Evolutionary conservation across 2,113 vertebrate species (phyloP).

Genomic region (Eonycteris spelaea): DNA sequence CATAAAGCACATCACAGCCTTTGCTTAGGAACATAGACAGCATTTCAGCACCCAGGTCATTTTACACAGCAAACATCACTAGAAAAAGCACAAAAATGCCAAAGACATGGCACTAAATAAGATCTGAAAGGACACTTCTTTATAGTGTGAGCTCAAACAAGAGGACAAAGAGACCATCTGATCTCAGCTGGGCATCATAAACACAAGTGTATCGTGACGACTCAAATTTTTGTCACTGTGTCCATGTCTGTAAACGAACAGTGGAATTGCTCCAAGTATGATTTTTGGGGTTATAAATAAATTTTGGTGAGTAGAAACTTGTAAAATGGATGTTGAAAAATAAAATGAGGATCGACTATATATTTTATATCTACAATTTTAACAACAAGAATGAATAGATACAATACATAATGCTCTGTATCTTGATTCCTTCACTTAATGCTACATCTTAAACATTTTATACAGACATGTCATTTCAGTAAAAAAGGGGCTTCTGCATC

Average conservation of each 20-base stretch:
- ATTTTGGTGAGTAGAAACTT: neutral
- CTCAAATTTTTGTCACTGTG: neutral
- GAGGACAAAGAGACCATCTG: neutral
- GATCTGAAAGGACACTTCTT: neutral
- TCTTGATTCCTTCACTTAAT: neutral
- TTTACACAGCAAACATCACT: neutral
- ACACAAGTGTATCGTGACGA: accelerated
- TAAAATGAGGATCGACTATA: neutral
- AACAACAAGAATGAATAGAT: neutral
- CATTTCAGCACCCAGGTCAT: neutral
- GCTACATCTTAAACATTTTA: neutral
- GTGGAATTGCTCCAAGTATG: neutral
- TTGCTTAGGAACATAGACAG: neutral
- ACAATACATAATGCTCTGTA: neutral
- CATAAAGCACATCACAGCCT: neutral
- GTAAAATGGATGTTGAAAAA: no score
- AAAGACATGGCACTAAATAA: neutral
- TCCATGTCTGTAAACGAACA: neutral
- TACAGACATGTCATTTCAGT: neutral
- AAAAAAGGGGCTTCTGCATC: neutral
- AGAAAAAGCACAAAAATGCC: neutral
- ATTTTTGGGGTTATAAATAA: neutral
- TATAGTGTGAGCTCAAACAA: neutral
- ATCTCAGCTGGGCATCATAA: neutral
- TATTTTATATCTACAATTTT: neutral